phyloP scores from a whole-genome alignment of 2,888 invertebrate genomes.

The Strigamia crassipes region DNA sequence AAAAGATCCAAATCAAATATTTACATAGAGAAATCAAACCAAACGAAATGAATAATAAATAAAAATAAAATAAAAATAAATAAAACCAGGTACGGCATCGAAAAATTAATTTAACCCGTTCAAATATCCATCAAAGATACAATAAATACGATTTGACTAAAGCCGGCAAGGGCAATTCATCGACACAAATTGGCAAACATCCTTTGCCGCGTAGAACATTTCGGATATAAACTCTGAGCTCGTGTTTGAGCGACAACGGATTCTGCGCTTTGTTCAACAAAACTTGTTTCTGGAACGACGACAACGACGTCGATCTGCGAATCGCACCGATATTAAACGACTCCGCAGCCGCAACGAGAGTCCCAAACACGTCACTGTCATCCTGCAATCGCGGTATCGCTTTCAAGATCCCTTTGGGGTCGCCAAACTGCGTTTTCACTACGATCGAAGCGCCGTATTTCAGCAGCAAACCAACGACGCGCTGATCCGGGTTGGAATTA shows the following conservation, averaged over 20 bases:
- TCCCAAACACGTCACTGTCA: conserved; percentile 65
- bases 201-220: conserved; percentile 64
- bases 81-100: no score
- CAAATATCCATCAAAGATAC: conserved; percentile 60
- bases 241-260: conserved; percentile 71
- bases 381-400: conserved; percentile 70
- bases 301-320: conserved; percentile 70
- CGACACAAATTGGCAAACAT: conserved; percentile 65
- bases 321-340: conserved; percentile 81
- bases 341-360: conserved; percentile 74
- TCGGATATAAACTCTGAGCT: conserved; percentile 67
- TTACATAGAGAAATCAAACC: conserved; percentile 31
- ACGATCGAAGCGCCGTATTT: conserved; percentile 79
- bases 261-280: conserved; percentile 70
- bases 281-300: conserved; percentile 68
- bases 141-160: conserved; percentile 71
- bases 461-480: conserved; percentile 71
- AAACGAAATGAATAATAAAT: no score
- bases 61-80: no score
- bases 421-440: conserved; percentile 81
- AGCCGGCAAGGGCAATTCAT: conserved; percentile 68
- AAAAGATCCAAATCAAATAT: background rate
- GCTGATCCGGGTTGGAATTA: conserved; percentile 70
- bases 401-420: conserved; percentile 81
- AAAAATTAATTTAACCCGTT: background rate